Evolutionary conservation across 2,113 vertebrate species (phyloP), one percentile per base, ranked within the genome.

Genomic region (Gambusia affinis): DNA sequence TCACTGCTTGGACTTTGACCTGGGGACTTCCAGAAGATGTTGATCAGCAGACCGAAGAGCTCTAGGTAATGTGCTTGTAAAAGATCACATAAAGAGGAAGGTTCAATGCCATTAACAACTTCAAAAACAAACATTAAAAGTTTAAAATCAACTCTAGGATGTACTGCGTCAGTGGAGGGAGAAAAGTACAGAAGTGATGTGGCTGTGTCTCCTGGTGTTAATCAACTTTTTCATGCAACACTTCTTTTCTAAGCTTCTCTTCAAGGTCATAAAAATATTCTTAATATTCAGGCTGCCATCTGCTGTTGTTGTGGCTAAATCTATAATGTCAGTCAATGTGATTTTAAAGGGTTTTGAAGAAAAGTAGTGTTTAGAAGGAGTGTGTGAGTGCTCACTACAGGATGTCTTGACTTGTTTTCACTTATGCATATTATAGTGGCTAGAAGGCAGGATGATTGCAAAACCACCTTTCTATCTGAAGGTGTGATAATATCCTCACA

Each of bases 401-500:
- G 1, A 14, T 65, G 33, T 27, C 37, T 11, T 27, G 35, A 15
- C 64, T 27, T 11, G 70, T 80, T 0, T 29, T 33, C 60, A 35
- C 24, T 2, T 8, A 7, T 8, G 1, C 1, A 65, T 31, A 6
- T 70, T 35, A 33, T 51, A 31, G 31, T 70, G 65, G 51, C 60
- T 27, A 62, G 29, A 51, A 64, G 7, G 42, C 66, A 28, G 35
- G n/a, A 39, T 15, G 2, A 29, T 17, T 24, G 65, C n/a, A 35
- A 19, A 44, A 28, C 0, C 14, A 12, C 17, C 35, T 76, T 22
- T 42, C 15, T 6, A 37, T 72, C 60, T 77, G 54, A 62, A 67
- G 47, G 15, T 60, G 63, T 75, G 84, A 90, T 87, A 87, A 73
- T 76, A 72, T 86, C 85, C 82, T 39, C 35, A 63, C 79, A 86